These are phyloP conservation scores for Neostethus bicornis DNA, from an alignment of 2,797 vertebrate genomes.

Conservation along the genomic window DNA sequence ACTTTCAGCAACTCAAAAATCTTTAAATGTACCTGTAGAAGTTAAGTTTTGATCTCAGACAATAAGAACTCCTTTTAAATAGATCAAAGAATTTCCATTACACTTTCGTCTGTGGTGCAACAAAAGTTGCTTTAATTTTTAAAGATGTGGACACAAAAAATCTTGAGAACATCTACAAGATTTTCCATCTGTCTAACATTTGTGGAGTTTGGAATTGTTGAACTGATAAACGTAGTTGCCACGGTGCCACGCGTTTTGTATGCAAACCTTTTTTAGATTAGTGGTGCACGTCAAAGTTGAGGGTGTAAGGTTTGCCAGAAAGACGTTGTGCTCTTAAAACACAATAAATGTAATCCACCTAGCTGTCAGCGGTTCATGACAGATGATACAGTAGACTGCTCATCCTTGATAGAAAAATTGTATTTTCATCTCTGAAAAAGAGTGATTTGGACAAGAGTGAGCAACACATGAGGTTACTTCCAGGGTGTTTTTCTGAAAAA, in stretches of 20 bases:
- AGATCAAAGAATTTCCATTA: too few species aligned
- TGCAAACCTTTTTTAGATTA: neutral
- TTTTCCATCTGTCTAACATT: neutral
- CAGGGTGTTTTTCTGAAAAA: conserved; percentile 34
- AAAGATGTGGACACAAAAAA: neutral
- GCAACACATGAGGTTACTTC: conserved; percentile 25
- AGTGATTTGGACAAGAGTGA: conserved; percentile 10
- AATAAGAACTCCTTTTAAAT: too few species aligned
- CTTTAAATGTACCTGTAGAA: too few species aligned
- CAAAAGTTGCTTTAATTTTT: neutral
- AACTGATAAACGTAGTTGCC: neutral
- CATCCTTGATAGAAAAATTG: neutral
- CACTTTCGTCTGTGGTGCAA: too few species aligned
- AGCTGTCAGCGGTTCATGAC: neutral
- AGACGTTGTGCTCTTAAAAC: neutral
- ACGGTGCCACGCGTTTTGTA: neutral
- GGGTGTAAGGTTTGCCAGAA: neutral
- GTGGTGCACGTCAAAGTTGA: neutral
- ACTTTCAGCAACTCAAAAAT: too few species aligned
- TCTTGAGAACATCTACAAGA: neutral
- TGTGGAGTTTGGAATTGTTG: neutral
- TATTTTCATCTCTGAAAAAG: neutral
- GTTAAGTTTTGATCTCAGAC: too few species aligned
- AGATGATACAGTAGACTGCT: neutral
- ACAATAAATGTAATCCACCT: neutral